Conservation (phyloP, 2,797 vertebrate species). For the Vireo griseus region DNA sequence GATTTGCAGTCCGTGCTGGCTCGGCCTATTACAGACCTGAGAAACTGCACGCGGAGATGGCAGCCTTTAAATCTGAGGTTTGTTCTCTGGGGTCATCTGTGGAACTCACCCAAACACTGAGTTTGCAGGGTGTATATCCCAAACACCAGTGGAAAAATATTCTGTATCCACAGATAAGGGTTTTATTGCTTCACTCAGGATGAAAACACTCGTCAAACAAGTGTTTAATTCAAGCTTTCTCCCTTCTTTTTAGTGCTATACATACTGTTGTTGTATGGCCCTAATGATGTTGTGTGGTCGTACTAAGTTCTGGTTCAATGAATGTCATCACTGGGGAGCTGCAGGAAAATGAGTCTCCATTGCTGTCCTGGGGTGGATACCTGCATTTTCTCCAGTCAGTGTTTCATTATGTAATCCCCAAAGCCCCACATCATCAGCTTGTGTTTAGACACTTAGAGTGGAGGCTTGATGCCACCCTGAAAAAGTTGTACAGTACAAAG, state of each 20-base stretch:
- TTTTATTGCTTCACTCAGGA: neutral
- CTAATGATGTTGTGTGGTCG: neutral
- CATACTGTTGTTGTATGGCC: neutral
- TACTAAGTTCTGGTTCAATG: neutral
- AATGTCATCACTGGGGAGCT: neutral
- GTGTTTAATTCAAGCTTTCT: neutral
- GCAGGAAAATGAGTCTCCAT: neutral
- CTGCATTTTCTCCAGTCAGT: neutral
- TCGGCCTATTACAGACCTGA: conserved; percentile 77
- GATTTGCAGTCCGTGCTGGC: conserved; percentile 70
- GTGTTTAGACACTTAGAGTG: neutral
- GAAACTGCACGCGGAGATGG: conserved; percentile 82
- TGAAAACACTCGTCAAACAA: neutral
- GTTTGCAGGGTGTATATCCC: neutral
- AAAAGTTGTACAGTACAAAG: neutral
- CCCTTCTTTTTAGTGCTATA: neutral
- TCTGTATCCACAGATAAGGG: neutral
- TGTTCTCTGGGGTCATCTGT: neutral
- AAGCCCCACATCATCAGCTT: neutral
- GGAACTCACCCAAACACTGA: neutral
- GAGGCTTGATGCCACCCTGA: neutral
- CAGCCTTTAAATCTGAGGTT: conserved; percentile 84
- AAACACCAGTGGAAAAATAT: neutral
- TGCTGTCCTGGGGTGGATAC: neutral
- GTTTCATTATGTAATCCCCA: neutral